A percentile compares a stretch with the other conserved stretches of the same genome.
These are phyloP conservation scores for Hypena proboscidalis DNA, from an alignment of 2,888 invertebrate species.

Conservation along the genomic window DNA sequence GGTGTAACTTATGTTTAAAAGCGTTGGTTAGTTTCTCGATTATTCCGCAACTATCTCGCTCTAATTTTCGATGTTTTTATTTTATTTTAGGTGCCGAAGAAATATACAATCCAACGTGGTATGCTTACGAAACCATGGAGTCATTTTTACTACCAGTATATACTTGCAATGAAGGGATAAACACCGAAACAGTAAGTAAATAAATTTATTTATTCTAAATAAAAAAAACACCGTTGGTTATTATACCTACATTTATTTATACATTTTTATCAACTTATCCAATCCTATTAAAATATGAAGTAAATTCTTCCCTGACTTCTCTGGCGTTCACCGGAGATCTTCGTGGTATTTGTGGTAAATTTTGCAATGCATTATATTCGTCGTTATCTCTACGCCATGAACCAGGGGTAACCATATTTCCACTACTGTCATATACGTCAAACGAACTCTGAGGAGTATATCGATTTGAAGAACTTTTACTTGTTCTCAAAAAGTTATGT, in stretches of 20 bases:
- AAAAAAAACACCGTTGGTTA: constrained; percentile 8
- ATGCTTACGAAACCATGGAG: constrained; percentile 30
- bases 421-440: constrained; percentile 27
- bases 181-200: constrained; percentile 21
- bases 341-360: constrained; percentile 30
- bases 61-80: constrained; percentile 16
- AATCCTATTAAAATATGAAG: constrained; percentile 24
- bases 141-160: constrained; percentile 30
- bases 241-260: constrained; percentile 1
- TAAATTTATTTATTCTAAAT: constrained; percentile 1
- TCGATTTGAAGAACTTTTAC: constrained; percentile 20
- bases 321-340: constrained; percentile 30
- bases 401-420: constrained; percentile 14
- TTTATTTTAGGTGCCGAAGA: constrained; percentile 26
- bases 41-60: constrained; percentile 8
- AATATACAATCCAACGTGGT: constrained; percentile 29
- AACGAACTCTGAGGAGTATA: constrained; percentile 38
- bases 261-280: constrained; percentile 2
- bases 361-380: constrained; percentile 24
- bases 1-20: constrained; percentile 28
- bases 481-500: constrained; percentile 39
- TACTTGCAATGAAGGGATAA: constrained; percentile 12
- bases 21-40: constrained; percentile 5
- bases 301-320: constrained; percentile 30
- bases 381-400: constrained; percentile 25